Evolutionary conservation across 1,140 invertebrate genomes (phyloP).

Genomic region (Anoplolepis gracilipes): DNA sequence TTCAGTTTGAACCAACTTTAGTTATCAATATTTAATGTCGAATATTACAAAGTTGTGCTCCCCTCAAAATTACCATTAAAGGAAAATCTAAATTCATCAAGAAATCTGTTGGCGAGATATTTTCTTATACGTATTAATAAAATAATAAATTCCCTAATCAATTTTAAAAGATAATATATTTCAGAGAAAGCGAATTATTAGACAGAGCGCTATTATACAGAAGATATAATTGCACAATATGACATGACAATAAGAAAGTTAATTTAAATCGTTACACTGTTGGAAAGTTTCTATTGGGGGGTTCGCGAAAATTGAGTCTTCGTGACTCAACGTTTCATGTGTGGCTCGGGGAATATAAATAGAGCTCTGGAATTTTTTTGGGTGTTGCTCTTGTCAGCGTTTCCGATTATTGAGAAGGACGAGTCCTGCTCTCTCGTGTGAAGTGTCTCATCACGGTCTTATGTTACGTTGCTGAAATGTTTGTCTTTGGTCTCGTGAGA

Average conservation of each 20-base stretch:
- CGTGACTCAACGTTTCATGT: background rate
- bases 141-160: background rate
- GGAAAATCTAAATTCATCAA: background rate
- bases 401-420: background rate
- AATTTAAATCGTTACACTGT: too few relatives aligned
- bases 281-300: too few relatives aligned
- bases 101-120: background rate
- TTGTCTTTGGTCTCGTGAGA: constrained; percentile 26
- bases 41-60: background rate
- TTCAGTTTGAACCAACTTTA: background rate
- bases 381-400: background rate
- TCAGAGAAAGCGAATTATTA: too few relatives aligned
- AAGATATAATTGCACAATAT: background rate
- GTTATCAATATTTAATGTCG: background rate
- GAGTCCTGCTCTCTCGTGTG: too few relatives aligned
- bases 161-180: background rate
- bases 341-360: background rate
- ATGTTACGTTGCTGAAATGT: constrained; percentile 34
- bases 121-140: background rate
- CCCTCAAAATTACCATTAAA: background rate
- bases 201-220: too few relatives aligned
- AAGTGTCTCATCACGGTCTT: background rate
- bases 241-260: too few relatives aligned
- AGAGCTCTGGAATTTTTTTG: background rate
- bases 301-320: too few relatives aligned